Evolutionary conservation across 1,140 invertebrate genomes (phyloP).

Genomic region (Microplitis demolitor): DNA sequence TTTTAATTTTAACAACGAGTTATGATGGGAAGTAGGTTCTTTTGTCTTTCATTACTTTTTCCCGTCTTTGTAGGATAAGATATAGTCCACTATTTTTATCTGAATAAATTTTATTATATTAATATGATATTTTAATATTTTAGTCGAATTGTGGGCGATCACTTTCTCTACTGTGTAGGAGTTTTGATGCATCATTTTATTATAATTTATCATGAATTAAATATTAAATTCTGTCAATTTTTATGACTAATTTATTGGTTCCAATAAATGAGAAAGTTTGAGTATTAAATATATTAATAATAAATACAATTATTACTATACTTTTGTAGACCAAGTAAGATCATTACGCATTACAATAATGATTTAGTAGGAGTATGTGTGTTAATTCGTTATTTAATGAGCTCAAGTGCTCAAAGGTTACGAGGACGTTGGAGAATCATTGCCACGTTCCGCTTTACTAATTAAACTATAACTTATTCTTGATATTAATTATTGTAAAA

Average conservation of each 20-base stretch:
- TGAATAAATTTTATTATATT: background rate
- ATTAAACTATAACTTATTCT: background rate
- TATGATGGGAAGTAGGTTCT: constrained; percentile 9
- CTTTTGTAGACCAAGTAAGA: no score
- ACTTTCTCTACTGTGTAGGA: background rate
- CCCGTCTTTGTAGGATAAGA: no score
- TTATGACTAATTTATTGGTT: no score
- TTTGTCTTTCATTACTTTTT: constrained; percentile 1
- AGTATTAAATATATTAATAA: background rate
- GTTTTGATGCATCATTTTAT: background rate
- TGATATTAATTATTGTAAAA: background rate
- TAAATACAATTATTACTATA: background rate
- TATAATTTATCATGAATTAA: no score
- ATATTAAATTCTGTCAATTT: no score
- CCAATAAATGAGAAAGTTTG: background rate
- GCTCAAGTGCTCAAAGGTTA: constrained; percentile 46
- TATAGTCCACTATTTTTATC: background rate
- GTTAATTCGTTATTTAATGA: constrained; percentile 47
- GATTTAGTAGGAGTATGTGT: constrained; percentile 31
- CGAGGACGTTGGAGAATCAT: constrained; percentile 36
- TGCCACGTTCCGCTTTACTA: constrained; percentile 29
- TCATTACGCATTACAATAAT: no score
- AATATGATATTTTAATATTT: background rate
- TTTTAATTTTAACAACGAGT: background rate
- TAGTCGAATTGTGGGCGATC: background rate